These are phyloP conservation scores for Nomada hirtipes DNA, from an alignment of 2,888 invertebrate genomes.

Conservation along the genomic window DNA sequence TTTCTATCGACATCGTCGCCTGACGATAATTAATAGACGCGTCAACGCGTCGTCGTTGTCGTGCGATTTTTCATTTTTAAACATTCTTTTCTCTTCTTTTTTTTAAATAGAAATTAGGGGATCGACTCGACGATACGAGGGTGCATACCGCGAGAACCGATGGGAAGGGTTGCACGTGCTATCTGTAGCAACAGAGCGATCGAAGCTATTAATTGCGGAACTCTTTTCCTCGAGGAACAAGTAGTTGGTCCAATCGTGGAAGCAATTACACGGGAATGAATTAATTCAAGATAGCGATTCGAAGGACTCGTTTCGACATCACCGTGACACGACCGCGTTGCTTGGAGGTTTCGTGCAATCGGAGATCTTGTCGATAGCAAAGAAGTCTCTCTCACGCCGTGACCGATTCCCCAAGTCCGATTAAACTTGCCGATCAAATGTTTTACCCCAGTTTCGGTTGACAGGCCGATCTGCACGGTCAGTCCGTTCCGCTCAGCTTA, in stretches of 20 bases:
- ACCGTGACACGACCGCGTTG: constrained; percentile 25
- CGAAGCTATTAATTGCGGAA: too few species aligned
- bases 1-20: constrained; percentile 16
- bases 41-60: background rate
- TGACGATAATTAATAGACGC: constrained; percentile 17
- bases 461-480: constrained; percentile 72
- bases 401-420: constrained; percentile 75
- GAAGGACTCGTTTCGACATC: background rate
- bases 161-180: too few species aligned
- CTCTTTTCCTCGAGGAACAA: background rate
- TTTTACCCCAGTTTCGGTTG: constrained; percentile 79
- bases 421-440: constrained; percentile 73
- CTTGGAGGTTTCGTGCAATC: constrained; percentile 25
- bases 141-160: too few species aligned
- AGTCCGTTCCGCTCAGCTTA: constrained; percentile 73
- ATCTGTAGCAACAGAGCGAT: too few species aligned
- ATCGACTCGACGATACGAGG: background rate
- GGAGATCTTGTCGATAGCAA: constrained; percentile 25
- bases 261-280: constrained; percentile 50
- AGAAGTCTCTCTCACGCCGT: constrained; percentile 66
- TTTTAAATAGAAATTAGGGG: background rate
- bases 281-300: constrained; percentile 42
- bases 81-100: background rate
- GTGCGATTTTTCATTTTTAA: background rate
- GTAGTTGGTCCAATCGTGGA: constrained; percentile 10